Evolutionary conservation across 2,113 vertebrate genomes (phyloP).

Genomic region (Scortum barcoo): DNA sequence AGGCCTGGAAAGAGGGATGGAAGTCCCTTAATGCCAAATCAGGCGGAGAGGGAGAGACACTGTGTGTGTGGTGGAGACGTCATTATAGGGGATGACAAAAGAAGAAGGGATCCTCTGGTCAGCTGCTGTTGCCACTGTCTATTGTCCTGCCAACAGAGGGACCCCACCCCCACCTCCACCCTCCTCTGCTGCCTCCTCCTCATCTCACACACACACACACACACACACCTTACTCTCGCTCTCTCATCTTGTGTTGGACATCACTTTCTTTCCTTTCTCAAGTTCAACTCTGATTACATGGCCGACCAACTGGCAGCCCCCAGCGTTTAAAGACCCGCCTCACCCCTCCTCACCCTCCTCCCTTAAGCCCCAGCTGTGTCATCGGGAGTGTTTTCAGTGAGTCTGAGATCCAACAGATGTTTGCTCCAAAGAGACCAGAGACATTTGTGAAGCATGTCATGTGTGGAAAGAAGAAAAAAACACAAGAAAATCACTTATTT

Average conservation of each 20-base stretch:
- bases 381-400: slow-evolving; percentile 38
- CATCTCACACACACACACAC: slow-evolving; percentile 30
- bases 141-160: slow-evolving; percentile 51
- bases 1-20: neutral
- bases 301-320: slow-evolving; percentile 60
- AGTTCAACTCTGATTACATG: slow-evolving; percentile 72
- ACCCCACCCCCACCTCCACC: slow-evolving; percentile 32
- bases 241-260: slow-evolving; percentile 42
- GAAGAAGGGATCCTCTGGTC: slow-evolving; percentile 72
- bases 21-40: slow-evolving; percentile 24
- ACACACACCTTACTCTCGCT: slow-evolving; percentile 22
- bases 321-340: slow-evolving; percentile 50
- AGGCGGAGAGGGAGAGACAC: slow-evolving; percentile 2
- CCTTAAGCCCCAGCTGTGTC: slow-evolving; percentile 63
- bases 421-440: slow-evolving; percentile 22
- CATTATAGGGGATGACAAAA: slow-evolving; percentile 74
- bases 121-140: slow-evolving; percentile 70
- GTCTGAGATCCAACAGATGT: slow-evolving; percentile 65
- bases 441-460: neutral
- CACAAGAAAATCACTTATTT: neutral
- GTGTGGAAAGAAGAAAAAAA: neutral
- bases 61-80: slow-evolving; percentile 62
- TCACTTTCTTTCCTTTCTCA: slow-evolving; percentile 68
- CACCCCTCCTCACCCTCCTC: slow-evolving; percentile 5
- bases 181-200: no score